These are phyloP conservation scores for Theonella swinhoei DNA, from an alignment of 37 sponge, comb jelly and placozoan genomes.

Conservation along the genomic window DNA sequence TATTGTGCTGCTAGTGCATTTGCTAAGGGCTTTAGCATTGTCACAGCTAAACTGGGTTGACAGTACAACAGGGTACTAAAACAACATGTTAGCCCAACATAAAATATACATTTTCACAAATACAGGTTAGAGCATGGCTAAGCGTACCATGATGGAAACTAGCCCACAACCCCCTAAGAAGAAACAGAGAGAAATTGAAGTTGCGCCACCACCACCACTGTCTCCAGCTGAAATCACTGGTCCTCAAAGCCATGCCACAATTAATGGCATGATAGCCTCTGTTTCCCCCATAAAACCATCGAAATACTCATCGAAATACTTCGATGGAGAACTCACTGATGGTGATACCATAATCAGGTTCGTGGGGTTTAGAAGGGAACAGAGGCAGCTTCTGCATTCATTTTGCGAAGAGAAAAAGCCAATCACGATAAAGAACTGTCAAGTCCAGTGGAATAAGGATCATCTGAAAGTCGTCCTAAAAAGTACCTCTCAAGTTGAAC, in stretches of 20 bases:
- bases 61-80: no score
- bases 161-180: neutral
- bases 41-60: no score
- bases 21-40: no score
- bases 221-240: neutral
- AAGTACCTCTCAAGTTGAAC: neutral
- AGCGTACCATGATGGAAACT: no score
- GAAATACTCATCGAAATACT: no score
- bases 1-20: no score
- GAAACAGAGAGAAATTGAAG: neutral
- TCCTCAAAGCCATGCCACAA: neutral
- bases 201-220: neutral
- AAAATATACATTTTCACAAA: no score
- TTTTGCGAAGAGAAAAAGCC: neutral
- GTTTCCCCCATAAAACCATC: neutral
- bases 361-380: neutral
- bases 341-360: neutral
- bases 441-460: neutral
- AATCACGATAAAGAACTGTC: conserved; percentile 1
- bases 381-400: neutral
- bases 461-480: neutral
- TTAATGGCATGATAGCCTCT: neutral
- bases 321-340: conserved; percentile 6
- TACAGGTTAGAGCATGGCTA: no score
- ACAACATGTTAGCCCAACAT: no score